Conservation (phyloP, 1,140 invertebrate genomes). For the Cotesia chilonis region DNA sequence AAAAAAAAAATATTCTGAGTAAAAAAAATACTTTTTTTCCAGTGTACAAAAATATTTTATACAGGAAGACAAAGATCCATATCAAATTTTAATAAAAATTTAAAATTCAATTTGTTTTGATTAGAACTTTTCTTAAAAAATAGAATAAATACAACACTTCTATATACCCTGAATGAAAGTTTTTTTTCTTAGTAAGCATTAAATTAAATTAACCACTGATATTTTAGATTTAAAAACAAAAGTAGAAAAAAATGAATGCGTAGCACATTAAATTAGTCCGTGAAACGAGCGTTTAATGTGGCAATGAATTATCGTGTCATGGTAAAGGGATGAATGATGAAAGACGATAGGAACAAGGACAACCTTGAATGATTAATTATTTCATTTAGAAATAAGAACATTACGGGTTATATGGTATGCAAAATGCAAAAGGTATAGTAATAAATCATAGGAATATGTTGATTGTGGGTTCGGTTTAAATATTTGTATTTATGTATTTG, state of each 20-base stretch:
- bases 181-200: neutral
- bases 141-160: too few species aligned
- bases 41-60: too few species aligned
- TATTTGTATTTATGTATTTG: slow-evolving; percentile 8
- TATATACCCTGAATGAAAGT: too few species aligned
- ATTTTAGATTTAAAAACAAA: neutral
- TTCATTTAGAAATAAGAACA: slow-evolving; percentile 1
- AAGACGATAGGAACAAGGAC: slow-evolving; percentile 2
- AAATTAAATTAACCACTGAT: too few species aligned
- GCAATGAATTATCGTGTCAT: slow-evolving; percentile 47
- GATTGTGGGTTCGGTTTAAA: slow-evolving; percentile 1
- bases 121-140: too few species aligned
- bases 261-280: slow-evolving; percentile 46
- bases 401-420: slow-evolving; percentile 1
- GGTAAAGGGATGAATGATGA: slow-evolving; percentile 20
- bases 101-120: too few species aligned
- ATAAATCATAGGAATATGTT: slow-evolving; percentile 29
- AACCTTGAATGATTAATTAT: slow-evolving; percentile 3
- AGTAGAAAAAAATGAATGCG: slow-evolving; percentile 27
- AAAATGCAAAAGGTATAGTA: neutral
- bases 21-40: too few species aligned
- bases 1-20: too few species aligned
- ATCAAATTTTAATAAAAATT: too few species aligned
- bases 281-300: slow-evolving; percentile 49
- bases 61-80: too few species aligned